phyloP scores from a whole-genome alignment of 2,888 invertebrate species.

The Agapostemon virescens region DNA sequence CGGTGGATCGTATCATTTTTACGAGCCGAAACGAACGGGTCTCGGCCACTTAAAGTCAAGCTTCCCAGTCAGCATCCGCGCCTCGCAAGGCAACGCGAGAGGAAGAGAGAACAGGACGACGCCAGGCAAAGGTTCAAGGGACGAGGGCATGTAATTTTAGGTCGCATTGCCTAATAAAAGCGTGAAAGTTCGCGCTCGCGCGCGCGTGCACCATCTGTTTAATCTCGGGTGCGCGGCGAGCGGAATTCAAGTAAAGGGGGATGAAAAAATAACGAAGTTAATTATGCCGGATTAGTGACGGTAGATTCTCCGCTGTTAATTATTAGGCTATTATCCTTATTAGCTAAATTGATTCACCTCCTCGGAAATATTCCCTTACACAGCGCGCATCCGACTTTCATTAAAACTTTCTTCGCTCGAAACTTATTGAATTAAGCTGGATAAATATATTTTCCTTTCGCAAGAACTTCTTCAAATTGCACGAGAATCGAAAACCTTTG shows the following conservation, averaged over 20 bases:
- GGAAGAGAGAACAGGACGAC: background rate
- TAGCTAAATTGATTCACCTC: background rate
- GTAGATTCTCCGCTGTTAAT: background rate
- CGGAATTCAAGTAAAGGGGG: background rate
- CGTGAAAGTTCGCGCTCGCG: slow-evolving; percentile 47
- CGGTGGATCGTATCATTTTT: slow-evolving; percentile 51
- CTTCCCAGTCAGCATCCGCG: slow-evolving; percentile 9
- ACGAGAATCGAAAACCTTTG: background rate
- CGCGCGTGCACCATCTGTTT: slow-evolving; percentile 35
- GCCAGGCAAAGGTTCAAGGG: background rate
- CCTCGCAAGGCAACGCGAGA: slow-evolving; percentile 22
- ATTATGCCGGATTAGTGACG: slow-evolving; percentile 24
- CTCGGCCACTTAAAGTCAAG: slow-evolving; percentile 35
- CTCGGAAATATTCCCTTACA: background rate
- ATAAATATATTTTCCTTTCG: background rate
- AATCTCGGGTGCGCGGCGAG: slow-evolving; percentile 8
- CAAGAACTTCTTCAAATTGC: background rate
- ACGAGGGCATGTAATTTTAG: slow-evolving; percentile 40
- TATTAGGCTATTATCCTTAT: slow-evolving; percentile 1
- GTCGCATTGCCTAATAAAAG: slow-evolving; percentile 62
- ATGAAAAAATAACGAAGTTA: slow-evolving; percentile 21
- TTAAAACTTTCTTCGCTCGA: background rate
- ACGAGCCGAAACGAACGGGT: slow-evolving; percentile 53
- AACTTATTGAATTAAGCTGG: background rate
- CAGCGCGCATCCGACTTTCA: background rate